Percentiles rank a stretch among this genome's conserved stretches.
These are phyloP conservation scores for Limnephilus auricula DNA, from an alignment of 2,888 invertebrate species.

Conservation along the genomic window DNA sequence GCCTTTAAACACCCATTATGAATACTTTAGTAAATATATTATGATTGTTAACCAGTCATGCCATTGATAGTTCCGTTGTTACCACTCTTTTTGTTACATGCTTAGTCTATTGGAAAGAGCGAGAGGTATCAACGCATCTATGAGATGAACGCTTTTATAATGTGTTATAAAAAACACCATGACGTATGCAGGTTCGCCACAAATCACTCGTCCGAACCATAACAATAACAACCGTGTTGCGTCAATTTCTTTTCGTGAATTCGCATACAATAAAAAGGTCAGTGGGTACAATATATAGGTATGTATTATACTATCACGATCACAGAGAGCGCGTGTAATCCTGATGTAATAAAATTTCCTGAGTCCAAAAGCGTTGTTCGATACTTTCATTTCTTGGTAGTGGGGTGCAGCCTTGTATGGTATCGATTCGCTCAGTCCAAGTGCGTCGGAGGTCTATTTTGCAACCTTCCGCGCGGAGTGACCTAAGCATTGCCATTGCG, in stretches of 20 bases:
- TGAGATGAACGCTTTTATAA: background rate
- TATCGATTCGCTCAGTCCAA: background rate
- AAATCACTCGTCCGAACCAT: background rate
- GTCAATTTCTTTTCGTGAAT: background rate
- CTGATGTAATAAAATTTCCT: slow-evolving; percentile 31
- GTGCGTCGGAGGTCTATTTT: background rate
- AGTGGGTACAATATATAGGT: background rate
- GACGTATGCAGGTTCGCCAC: background rate
- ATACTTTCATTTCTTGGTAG: slow-evolving; percentile 21
- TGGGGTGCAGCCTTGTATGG: slow-evolving; percentile 21
- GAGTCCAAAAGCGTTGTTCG: slow-evolving; percentile 9
- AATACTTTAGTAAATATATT: background rate
- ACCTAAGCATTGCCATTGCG: slow-evolving; percentile 10
- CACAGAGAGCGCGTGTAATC: slow-evolving; percentile 11
- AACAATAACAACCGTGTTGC: background rate
- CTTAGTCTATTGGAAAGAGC: background rate
- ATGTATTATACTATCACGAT: background rate
- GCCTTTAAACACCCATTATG: background rate
- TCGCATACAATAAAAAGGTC: background rate
- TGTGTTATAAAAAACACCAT: background rate
- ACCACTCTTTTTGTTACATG: background rate
- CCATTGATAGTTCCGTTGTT: background rate
- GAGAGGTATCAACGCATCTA: background rate
- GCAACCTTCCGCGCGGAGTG: background rate
- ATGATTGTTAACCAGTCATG: background rate